Evolutionary conservation across 2,797 vertebrate genomes (phyloP).

Genomic region (Chloroceryle inda): DNA sequence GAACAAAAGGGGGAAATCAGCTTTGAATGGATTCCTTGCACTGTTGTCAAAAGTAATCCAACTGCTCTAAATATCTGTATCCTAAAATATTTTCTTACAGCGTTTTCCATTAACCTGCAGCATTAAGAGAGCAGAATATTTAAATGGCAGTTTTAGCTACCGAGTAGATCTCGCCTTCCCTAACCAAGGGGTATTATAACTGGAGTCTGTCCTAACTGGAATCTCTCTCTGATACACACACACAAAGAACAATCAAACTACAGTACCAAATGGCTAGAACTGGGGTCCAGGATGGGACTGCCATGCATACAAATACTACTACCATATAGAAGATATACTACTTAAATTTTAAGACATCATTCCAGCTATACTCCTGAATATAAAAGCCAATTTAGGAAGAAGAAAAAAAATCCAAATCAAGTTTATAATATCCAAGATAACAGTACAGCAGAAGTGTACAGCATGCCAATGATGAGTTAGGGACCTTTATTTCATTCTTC

Average conservation of each 20-base stretch:
- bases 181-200: conserved; percentile 43
- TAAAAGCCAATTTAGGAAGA: neutral
- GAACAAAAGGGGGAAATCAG: conserved; percentile 82
- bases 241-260: conserved; percentile 59
- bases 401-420: neutral
- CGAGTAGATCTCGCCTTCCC: conserved; percentile 75
- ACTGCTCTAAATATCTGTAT: conserved; percentile 83
- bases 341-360: neutral
- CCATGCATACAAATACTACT: conserved; percentile 16
- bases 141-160: conserved; percentile 77
- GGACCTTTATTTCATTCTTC: conserved; percentile 71
- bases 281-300: conserved; percentile 12
- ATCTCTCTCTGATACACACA: neutral
- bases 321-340: conserved; percentile 54
- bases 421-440: conserved; percentile 37
- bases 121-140: conserved; percentile 79
- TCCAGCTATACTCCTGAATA: neutral
- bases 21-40: conserved; percentile 84
- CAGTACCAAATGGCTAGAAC: conserved; percentile 15
- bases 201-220: conserved; percentile 8
- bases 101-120: conserved; percentile 78
- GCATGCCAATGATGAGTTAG: conserved; percentile 69
- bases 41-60: conserved; percentile 86
- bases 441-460: conserved; percentile 58
- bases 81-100: conserved; percentile 76